Evolutionary conservation across 2,888 invertebrate genomes (phyloP).

Genomic region (Caradrina clavipalpis): DNA sequence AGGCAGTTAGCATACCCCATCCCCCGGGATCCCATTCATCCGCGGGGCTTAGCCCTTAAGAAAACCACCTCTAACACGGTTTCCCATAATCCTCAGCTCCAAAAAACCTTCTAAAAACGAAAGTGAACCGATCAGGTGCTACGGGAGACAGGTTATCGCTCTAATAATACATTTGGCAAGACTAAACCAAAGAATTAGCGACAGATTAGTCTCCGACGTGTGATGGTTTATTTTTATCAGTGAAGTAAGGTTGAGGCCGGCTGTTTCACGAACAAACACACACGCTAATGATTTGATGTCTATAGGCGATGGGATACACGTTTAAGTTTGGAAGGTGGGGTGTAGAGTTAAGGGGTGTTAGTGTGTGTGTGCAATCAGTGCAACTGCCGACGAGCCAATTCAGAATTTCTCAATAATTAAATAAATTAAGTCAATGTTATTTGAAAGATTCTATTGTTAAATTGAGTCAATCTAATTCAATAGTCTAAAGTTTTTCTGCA

Average conservation of each 20-base stretch:
- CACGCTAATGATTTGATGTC: constrained; percentile 25
- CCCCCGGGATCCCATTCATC: too few species aligned
- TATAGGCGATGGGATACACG: constrained; percentile 8
- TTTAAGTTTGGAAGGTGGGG: constrained; percentile 20
- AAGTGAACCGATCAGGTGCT: constrained; percentile 58
- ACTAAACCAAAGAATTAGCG: constrained; percentile 71
- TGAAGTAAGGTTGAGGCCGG: constrained; percentile 80
- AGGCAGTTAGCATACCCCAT: too few species aligned
- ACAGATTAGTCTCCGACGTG: constrained; percentile 75
- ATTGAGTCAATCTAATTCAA: too few species aligned
- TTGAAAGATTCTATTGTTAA: too few species aligned
- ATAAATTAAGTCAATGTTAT: too few species aligned
- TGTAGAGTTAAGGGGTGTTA: too few species aligned
- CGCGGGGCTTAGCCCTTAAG: not conserved
- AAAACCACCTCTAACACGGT: not conserved
- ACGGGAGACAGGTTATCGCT: constrained; percentile 65
- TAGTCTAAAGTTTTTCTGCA: too few species aligned
- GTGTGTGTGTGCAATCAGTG: too few species aligned
- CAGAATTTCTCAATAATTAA: too few species aligned
- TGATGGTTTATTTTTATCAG: constrained; percentile 74
- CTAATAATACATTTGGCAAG: constrained; percentile 78
- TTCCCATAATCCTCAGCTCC: constrained; percentile 6
- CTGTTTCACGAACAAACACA: constrained; percentile 60
- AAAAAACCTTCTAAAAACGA: constrained; percentile 10
- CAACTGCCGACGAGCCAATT: too few species aligned